Conservation (phyloP, 2,888 invertebrate genomes). For the Lithophane ornitopus region DNA sequence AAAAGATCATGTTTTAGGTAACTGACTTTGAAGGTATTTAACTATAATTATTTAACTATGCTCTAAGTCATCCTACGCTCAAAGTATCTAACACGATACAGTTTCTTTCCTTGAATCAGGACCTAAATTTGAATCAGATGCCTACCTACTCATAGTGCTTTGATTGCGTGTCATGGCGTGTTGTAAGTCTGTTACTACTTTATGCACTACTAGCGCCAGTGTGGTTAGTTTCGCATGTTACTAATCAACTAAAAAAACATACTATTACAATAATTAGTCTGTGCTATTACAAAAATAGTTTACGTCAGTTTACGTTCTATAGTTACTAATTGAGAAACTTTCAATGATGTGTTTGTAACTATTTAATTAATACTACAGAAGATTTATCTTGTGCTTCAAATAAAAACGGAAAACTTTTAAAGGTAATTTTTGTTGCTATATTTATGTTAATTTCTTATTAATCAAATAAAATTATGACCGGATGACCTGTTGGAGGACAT, state of each 20-base stretch:
- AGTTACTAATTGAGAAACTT: conserved; percentile 56
- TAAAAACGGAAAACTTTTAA: conserved; percentile 39
- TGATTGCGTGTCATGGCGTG: background rate
- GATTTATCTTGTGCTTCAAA: conserved; percentile 30
- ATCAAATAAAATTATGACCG: conserved; percentile 75
- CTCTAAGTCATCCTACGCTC: background rate
- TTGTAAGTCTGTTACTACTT: conserved; percentile 14
- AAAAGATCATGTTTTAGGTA: background rate
- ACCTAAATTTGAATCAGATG: too few species aligned
- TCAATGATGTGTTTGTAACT: conserved; percentile 34
- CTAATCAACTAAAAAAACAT: conserved; percentile 17
- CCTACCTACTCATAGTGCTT: too few species aligned
- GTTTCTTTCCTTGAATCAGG: too few species aligned
- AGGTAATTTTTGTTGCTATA: conserved; percentile 34
- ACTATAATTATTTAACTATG: too few species aligned
- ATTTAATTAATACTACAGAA: conserved; percentile 1
- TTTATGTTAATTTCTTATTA: conserved; percentile 11
- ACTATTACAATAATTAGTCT: background rate
- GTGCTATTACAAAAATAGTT: conserved; percentile 11
- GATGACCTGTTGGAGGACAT: conserved; percentile 87
- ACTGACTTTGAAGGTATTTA: background rate
- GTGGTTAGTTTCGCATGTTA: background rate
- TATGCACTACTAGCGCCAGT: conserved; percentile 15
- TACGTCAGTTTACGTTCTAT: conserved; percentile 48
- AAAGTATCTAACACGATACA: too few species aligned